phyloP scores from a whole-genome alignment of 2,888 invertebrate species.

The Parelbella ahira region DNA sequence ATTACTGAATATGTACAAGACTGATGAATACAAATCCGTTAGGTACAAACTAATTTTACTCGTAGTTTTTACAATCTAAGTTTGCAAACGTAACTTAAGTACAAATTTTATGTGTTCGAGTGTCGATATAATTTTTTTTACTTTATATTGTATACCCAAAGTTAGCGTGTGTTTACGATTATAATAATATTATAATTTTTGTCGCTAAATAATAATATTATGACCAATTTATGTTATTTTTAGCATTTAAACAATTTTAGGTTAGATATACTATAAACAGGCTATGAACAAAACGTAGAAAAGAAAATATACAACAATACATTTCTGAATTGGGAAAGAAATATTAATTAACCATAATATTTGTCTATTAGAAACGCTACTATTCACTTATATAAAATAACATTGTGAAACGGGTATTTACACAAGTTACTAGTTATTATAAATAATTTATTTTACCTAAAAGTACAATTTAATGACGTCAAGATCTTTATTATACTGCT shows the following conservation, averaged over 20 bases:
- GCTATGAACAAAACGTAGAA: constrained; percentile 46
- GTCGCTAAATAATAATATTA: constrained; percentile 72
- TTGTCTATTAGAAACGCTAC: constrained; percentile 18
- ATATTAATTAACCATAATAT: too few species aligned
- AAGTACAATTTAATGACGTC: constrained; percentile 8
- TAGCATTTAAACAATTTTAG: constrained; percentile 47
- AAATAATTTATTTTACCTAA: constrained; percentile 5
- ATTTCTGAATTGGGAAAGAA: too few species aligned
- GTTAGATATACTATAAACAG: constrained; percentile 46
- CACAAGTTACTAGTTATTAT: constrained; percentile 16
- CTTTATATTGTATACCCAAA: constrained; percentile 71
- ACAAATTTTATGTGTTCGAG: constrained; percentile 78
- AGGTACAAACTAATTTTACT: constrained; percentile 64
- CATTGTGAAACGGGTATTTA: constrained; percentile 13
- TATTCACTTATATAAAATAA: constrained; percentile 9
- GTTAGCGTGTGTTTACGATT: constrained; percentile 72
- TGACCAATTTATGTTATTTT: constrained; percentile 60
- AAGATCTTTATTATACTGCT: constrained; percentile 1
- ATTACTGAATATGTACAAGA: constrained; percentile 56
- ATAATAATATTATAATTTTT: constrained; percentile 65
- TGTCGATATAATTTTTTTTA: constrained; percentile 65
- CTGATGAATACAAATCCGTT: constrained; percentile 74
- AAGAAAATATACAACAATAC: too few species aligned
- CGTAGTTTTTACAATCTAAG: constrained; percentile 53
- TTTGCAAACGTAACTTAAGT: constrained; percentile 68